Conservation (phyloP, 2,888 invertebrate genomes). For the Aricia artaxerxes region DNA sequence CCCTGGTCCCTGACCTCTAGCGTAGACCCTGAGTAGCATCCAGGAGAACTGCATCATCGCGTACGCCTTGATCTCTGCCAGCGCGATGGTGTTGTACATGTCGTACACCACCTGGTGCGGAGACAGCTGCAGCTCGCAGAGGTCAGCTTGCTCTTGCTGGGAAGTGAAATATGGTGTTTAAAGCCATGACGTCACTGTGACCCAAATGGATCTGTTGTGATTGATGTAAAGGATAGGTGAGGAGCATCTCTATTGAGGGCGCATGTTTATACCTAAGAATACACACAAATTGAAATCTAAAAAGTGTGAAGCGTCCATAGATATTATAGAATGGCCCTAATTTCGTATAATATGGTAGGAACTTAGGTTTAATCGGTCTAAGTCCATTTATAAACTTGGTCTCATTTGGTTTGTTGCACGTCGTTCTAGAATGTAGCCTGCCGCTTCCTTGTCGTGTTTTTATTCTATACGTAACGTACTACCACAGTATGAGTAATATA, state of each 20-base stretch:
- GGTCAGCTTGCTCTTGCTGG: slow-evolving; percentile 84
- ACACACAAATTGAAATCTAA: too few relatives aligned
- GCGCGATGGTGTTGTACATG: slow-evolving; percentile 88
- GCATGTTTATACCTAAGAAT: too few relatives aligned
- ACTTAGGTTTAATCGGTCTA: not conserved
- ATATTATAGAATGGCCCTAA: too few relatives aligned
- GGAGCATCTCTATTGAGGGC: too few relatives aligned
- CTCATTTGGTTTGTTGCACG: not conserved
- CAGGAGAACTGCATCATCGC: slow-evolving; percentile 95
- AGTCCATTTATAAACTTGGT: not conserved
- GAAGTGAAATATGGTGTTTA: slow-evolving; percentile 41
- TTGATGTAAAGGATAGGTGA: too few relatives aligned
- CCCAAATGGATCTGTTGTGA: too few relatives aligned
- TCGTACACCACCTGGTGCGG: slow-evolving; percentile 91
- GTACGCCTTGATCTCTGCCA: slow-evolving; percentile 92
- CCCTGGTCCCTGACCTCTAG: slow-evolving; percentile 80
- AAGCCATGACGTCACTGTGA: too few relatives aligned
- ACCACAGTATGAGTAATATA: not conserved
- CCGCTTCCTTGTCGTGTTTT: not conserved
- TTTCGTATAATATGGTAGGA: too few relatives aligned
- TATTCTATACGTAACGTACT: not conserved
- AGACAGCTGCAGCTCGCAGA: slow-evolving; percentile 88
- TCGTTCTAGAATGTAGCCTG: too few relatives aligned
- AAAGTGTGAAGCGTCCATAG: too few relatives aligned
- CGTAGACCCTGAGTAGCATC: slow-evolving; percentile 89